A percentile compares a stretch with the other conserved stretches of the same genome.
Conservation (phyloP, 2,888 invertebrate genomes). For the Thecophora atra region DNA sequence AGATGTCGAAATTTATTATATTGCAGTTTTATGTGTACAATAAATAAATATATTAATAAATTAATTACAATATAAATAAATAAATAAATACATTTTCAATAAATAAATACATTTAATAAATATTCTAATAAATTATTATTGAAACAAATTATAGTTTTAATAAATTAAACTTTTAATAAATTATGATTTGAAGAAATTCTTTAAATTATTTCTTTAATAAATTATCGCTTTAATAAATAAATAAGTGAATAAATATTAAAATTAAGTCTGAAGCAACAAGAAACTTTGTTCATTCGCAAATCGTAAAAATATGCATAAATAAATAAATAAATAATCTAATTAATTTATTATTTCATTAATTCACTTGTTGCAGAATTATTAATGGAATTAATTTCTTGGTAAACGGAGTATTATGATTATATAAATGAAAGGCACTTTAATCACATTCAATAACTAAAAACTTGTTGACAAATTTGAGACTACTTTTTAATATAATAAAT, state of each 20-base stretch:
- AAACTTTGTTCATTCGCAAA: constrained; percentile 24
- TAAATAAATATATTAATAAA: constrained; percentile 21
- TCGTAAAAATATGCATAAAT: constrained; percentile 36
- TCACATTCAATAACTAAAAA: constrained; percentile 45
- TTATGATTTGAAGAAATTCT: neutral
- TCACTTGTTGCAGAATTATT: constrained; percentile 25
- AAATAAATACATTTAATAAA: neutral
- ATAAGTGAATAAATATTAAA: constrained; percentile 39
- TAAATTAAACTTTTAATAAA: neutral
- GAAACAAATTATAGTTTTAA: neutral
- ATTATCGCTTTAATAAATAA: constrained; percentile 37
- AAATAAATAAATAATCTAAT: constrained; percentile 39
- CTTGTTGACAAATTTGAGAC: constrained; percentile 25
- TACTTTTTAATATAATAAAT: constrained; percentile 36
- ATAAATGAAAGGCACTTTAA: constrained; percentile 48
- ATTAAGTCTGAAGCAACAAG: constrained; percentile 32
- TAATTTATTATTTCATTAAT: constrained; percentile 35
- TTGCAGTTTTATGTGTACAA: constrained; percentile 1
- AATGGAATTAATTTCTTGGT: constrained; percentile 42
- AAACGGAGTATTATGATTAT: constrained; percentile 39
- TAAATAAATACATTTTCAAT: constrained; percentile 4
- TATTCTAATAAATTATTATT: neutral
- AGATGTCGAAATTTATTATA: constrained; percentile 32
- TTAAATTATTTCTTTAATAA: neutral
- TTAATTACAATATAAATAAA: constrained; percentile 13